Base-by-base conservation (phyloP, 2,113 vertebrate species). In the Platysternon megacephalum region DNA sequence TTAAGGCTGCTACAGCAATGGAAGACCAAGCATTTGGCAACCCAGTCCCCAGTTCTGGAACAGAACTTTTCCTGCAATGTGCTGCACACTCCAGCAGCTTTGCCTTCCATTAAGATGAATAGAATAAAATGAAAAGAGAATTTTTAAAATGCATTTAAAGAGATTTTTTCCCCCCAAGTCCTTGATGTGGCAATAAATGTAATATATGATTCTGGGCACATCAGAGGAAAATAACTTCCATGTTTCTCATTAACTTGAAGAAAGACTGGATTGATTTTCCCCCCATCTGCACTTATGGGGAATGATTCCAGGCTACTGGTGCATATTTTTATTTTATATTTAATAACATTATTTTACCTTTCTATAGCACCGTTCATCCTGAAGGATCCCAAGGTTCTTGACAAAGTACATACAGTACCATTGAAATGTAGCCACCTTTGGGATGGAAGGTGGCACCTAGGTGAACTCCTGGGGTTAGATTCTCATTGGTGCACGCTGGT, bases 281-380 rank as follows among this genome's bases (percentile, higher is more conserved):
- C 16, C 16, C 17, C 8, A 19, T 88, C 81, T 95, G 94, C 61
- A 17, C 11, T 8, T 72, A 76, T 2, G 3, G 24, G 80, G 85
- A 91, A 94, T 61, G 68, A 10, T 93, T 95, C 74, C 65, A 91
- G 92, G 65, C 65, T 85, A n/a, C 2, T 11, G 82, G 26, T 65
- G 22, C 49, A 5, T 79, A 79, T 91, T 94, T 92, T 86, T 48
- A n/a, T 90, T 65, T 90, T 32, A 81, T 53, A 86, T 61, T 95
- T 96, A 91, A 65, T 76, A 81, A 42, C 11, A 65, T 92, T 90
- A 51, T 91, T 93, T 97, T 88, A 87, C 65, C 88, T 21, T 52
- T 49, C 32, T 0, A 0, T 42, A 49, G 55, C 7, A 61, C 35
- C 80, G 88, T 81, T 87, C 48, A 49, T 81, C 52, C 72, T 49